Base-by-base conservation (phyloP, 2,113 vertebrate genomes). In the Sturnira hondurensis region DNA sequence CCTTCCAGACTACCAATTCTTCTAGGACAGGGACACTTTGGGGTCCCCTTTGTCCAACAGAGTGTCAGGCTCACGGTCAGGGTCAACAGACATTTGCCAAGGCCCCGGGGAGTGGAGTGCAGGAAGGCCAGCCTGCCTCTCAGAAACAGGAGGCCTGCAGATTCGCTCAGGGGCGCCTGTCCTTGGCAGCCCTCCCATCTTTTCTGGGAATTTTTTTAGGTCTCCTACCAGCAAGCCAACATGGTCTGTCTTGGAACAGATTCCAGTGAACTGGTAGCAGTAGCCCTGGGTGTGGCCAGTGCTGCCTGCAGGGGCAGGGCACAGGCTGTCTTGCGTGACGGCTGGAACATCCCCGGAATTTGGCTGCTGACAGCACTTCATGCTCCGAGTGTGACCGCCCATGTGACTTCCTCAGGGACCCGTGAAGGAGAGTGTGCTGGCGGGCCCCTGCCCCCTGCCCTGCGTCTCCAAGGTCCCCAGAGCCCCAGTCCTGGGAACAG, bases 291-390 rank as follows among this genome's bases (percentile, higher is more conserved):
- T 20, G 36, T 14, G 20, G 33, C 9, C 9, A 12, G 15, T 0
- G 1, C 3, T 7, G 56, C 22, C 50, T 26, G 17, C 28, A 5
- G 36, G 65, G n/a, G 15, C 1, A 2, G 19, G 13, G 50, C 3
- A 31, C 2, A 36, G 9, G n/a, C 17, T 24, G 8, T 22, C 38
- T 26, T 3, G 77, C 1, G 0, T 63, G 70, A 43, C 24, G 87
- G 47, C 95, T 67, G 65, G 97, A 70, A 97, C 96, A 98, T 98
- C 85, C 97, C 87, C 58, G 97, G 95, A 84, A 97, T 41, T 96
- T 43, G 74, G 94, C 95, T 31, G 3, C 93, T 86, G 63, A 93
- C 67, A 96, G 41, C 81, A 61, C 83, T 95, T 97, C 91, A 83
- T 47, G 83, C 58, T 63, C 95, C 11, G 1, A 0, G 45, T 74